phyloP scores from a whole-genome alignment of 2,888 invertebrate species.

The Drosophila atroscutellata region DNA sequence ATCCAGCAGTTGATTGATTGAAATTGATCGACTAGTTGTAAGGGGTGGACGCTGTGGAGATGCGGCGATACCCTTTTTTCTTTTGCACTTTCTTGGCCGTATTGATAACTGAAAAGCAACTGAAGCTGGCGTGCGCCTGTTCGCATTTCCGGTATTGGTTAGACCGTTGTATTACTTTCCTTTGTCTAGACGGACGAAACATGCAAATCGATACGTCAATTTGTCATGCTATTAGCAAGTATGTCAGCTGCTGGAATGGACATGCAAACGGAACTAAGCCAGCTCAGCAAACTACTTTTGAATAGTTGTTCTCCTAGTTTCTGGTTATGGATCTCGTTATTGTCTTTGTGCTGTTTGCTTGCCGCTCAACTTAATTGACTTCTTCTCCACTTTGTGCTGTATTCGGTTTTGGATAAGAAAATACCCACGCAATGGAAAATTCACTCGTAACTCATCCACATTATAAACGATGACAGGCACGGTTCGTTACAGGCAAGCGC shows the following conservation, averaged over 20 bases:
- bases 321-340: neutral
- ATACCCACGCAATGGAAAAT: conserved; percentile 48
- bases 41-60: neutral
- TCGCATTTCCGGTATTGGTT: neutral
- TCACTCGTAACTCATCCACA: conserved; percentile 65
- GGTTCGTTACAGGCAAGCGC: conserved; percentile 22
- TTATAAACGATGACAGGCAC: conserved; percentile 57
- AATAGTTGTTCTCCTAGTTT: conserved; percentile 13
- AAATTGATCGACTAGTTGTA: conserved; percentile 67
- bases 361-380: conserved; percentile 36
- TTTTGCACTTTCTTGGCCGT: conserved; percentile 24
- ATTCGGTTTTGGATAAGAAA: conserved; percentile 56
- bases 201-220: conserved; percentile 75
- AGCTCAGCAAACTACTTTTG: conserved; percentile 3
- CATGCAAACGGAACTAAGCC: conserved; percentile 4
- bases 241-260: conserved; percentile 16
- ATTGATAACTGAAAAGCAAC: conserved; percentile 1
- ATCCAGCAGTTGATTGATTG: conserved; percentile 70
- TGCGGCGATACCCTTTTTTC: conserved; percentile 46
- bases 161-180: conserved; percentile 10
- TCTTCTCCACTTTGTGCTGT: conserved; percentile 2
- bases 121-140: conserved; percentile 3
- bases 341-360: neutral
- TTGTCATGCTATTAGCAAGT: conserved; percentile 47
- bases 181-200: conserved; percentile 28